Conservation (phyloP, 2,797 vertebrate species). For the Cuniculus paca region DNA sequence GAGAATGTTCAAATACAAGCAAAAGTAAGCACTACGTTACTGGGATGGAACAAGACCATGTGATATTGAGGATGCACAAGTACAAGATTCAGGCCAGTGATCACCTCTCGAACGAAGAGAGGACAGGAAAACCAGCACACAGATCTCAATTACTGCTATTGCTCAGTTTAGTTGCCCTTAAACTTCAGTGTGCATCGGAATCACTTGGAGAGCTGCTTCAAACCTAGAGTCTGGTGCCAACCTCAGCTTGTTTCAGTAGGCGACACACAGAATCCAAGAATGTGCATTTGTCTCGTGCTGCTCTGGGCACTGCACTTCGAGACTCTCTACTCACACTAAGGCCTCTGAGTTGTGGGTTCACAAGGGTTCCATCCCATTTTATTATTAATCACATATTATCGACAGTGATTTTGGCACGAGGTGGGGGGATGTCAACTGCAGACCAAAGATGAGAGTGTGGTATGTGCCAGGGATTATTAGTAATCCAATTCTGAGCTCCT, state of each 20-base stretch:
- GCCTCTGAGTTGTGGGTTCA: neutral
- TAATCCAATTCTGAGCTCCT: conserved; percentile 5
- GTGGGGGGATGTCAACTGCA: neutral
- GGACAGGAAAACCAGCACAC: neutral
- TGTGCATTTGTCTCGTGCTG: neutral
- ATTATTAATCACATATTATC: neutral
- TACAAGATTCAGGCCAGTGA: neutral
- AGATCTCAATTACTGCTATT: neutral
- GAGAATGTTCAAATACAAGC: neutral
- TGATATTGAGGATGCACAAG: neutral
- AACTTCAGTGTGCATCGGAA: neutral
- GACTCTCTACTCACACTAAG: neutral
- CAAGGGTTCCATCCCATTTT: neutral
- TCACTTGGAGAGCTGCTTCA: neutral
- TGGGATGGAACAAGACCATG: neutral
- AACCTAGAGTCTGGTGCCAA: neutral
- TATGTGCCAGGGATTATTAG: neutral
- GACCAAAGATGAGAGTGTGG: neutral
- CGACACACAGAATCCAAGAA: neutral
- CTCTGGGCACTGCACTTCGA: neutral
- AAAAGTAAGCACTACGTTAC: conserved; percentile 17
- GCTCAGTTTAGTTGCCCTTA: neutral
- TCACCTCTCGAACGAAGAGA: neutral
- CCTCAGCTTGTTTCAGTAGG: neutral
- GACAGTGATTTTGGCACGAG: neutral